Percentiles rank a stretch among this genome's conserved stretches.
These are phyloP conservation scores for Axis porcinus DNA, from an alignment of 2,113 vertebrate genomes.

Conservation along the genomic window DNA sequence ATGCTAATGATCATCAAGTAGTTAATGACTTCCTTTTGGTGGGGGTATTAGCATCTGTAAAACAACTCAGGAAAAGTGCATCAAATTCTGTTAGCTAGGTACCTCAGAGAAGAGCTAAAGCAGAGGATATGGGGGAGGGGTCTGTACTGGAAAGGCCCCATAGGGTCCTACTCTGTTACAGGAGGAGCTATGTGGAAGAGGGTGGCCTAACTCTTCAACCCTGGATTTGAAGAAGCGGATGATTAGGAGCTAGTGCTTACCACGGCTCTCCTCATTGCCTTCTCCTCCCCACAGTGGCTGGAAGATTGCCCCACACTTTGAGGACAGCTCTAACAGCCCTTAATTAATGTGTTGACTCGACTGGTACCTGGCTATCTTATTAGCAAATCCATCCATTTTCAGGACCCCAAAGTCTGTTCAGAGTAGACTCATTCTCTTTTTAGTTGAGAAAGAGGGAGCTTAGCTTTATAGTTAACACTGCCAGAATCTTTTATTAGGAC, in stretches of 20 bases:
- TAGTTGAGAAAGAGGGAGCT: slow-evolving; percentile 16
- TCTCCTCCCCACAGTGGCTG: neutral
- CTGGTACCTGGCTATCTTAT: neutral
- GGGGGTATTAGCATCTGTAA: neutral
- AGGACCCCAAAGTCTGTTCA: neutral
- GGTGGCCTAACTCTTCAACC: neutral
- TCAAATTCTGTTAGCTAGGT: neutral
- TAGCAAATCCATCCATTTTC: neutral
- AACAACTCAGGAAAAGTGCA: neutral
- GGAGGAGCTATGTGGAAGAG: neutral
- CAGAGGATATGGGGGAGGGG: neutral
- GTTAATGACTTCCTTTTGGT: neutral
- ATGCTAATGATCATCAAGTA: neutral
- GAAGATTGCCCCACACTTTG: neutral
- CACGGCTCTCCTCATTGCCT: neutral
- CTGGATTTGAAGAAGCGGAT: neutral
- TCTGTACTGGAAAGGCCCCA: neutral
- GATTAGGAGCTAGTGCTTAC: neutral
- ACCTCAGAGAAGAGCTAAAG: neutral
- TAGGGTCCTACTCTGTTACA: neutral
- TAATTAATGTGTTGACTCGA: slow-evolving; percentile 7
- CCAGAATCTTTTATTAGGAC: slow-evolving; percentile 25
- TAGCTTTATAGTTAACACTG: neutral
- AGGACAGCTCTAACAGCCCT: neutral
- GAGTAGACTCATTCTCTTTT: neutral